Evolutionary conservation across 2,888 invertebrate genomes (phyloP), one percentile per base, ranked within the genome.

Genomic region (Eupeodes luniger): DNA sequence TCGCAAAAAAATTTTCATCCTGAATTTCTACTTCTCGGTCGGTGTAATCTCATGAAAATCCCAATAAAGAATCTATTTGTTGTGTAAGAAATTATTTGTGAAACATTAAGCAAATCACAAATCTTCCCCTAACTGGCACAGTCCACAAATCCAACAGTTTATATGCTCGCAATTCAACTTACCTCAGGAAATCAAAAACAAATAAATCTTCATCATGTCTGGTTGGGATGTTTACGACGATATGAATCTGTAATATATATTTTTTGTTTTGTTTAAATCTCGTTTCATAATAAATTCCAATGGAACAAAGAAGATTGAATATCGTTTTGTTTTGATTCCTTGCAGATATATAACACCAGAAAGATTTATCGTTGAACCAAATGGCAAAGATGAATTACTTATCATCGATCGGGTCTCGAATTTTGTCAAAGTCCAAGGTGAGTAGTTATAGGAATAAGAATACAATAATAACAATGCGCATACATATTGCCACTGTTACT

Each of bases 311-410:
- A 19, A 11, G 51, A 5, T 53, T 53, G 1, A 12, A 6, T 14
- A 9, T 40, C 9, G 40, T 40, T 40, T 9, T 40, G 40, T 27
- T 27, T 27, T 40, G 5, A 12, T 19, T 40, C 12, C 44, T 19
- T 72, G 4, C 74, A 97, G 97, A 90, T 97, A 97, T 91, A 96
- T 96, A 89, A 98, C 98, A n/a, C 95, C 97, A 72, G 98, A 98
- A 91, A 97, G 97, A 93, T 98, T 98, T 93, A 97, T 96, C 92
- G 95, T 98, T 90, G 98, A 98, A 93, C 97, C 98, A 14, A 96
- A 96, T 89, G 95, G 95, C 67, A 95, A 95, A 90, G 95, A 95
- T 27, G 96, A 97, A 92, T 93, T 98, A 81, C 94, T 99, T 90
- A 95, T 98, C 75, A 97, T 99, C 91, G 98, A 99, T 93, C 95